These are phyloP conservation scores for Hyperopisus bebe DNA, from an alignment of 2,113 vertebrate species.

Conservation along the genomic window DNA sequence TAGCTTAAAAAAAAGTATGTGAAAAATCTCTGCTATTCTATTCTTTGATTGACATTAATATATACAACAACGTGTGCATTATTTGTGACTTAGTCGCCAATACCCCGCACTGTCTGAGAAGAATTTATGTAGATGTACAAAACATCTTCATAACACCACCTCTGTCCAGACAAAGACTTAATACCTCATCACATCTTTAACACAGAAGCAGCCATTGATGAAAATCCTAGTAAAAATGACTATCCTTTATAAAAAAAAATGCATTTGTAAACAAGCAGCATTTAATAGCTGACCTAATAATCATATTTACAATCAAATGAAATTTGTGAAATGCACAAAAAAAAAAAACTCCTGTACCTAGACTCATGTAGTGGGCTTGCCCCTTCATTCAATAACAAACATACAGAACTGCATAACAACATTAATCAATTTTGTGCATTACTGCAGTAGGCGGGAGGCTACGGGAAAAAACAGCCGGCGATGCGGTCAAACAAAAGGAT, in stretches of 20 bases:
- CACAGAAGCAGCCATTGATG: neutral
- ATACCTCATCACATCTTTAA: neutral
- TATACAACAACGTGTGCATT: neutral
- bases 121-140: neutral
- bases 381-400: constrained; percentile 1
- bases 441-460: constrained; percentile 1
- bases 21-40: neutral
- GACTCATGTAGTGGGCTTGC: neutral
- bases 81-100: neutral
- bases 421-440: neutral
- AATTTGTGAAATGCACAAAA: neutral
- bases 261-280: neutral
- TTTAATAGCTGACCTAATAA: neutral
- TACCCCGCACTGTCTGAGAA: neutral
- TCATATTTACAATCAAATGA: neutral
- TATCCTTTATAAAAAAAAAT: neutral
- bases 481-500: neutral
- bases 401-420: neutral
- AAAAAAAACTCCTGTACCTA: neutral
- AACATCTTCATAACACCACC: neutral
- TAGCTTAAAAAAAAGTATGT: neutral
- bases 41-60: neutral
- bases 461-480: neutral
- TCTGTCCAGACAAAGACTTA: neutral
- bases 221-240: neutral